phyloP scores from a whole-genome alignment of 2,888 invertebrate species.

The Megaustenia siamemsis region DNA sequence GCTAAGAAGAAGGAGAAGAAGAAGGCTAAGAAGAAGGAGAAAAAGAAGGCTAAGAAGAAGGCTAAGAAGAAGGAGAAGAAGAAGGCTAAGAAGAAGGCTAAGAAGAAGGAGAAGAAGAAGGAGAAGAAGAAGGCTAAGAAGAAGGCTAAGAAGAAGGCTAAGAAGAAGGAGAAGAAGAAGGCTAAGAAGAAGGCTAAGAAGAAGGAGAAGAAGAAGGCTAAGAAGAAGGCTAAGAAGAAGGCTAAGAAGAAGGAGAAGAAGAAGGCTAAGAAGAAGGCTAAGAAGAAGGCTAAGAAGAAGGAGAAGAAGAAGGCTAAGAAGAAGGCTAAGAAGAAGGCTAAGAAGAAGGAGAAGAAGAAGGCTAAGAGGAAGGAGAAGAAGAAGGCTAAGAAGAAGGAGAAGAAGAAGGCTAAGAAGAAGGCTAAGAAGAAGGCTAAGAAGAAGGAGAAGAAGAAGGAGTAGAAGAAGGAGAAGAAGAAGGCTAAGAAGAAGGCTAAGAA shows the following conservation, averaged over 20 bases:
- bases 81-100: neutral
- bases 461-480: neutral
- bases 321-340: neutral
- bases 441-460: neutral
- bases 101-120: neutral
- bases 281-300: too few species aligned
- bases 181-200: neutral
- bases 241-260: too few species aligned
- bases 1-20: neutral
- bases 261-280: neutral
- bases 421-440: neutral
- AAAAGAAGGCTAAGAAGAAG: neutral
- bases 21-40: neutral
- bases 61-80: neutral
- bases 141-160: too few species aligned
- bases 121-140: neutral
- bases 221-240: too few species aligned
- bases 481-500: neutral
- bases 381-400: neutral
- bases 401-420: neutral
- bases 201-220: conserved; percentile 7
- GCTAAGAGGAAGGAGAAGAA: neutral
- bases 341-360: neutral
- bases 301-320: neutral
- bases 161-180: neutral